These are phyloP conservation scores for Bombus waltoni DNA, from an alignment of 1,140 invertebrate genomes.

Conservation along the genomic window DNA sequence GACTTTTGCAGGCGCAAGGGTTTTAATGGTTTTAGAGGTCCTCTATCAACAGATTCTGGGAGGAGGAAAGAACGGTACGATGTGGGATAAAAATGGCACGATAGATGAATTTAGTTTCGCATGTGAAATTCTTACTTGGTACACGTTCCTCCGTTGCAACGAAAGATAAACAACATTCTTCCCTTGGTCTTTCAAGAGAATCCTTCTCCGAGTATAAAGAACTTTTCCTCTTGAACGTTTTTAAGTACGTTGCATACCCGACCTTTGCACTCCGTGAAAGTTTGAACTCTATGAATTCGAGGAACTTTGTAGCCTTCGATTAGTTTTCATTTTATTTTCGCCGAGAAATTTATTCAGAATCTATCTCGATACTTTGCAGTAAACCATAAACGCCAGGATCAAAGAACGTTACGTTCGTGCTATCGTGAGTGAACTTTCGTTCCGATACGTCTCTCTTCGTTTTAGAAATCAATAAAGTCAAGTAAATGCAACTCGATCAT, in stretches of 20 bases:
- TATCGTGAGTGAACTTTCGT: too few relatives aligned
- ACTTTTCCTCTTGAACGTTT: neutral
- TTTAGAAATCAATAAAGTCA: neutral
- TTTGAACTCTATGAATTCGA: neutral
- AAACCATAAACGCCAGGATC: too few relatives aligned
- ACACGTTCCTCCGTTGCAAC: neutral
- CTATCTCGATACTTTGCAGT: too few relatives aligned
- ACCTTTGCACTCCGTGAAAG: neutral
- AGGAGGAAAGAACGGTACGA: too few relatives aligned
- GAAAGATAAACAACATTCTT: neutral
- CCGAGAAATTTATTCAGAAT: too few relatives aligned
- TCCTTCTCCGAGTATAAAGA: neutral
- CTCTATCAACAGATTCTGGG: neutral
- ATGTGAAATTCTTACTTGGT: neutral
- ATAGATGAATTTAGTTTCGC: neutral
- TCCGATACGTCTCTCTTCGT: neutral
- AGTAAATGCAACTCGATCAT: neutral
- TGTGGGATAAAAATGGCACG: neutral
- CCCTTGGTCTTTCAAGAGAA: neutral
- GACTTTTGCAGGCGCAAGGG: neutral
- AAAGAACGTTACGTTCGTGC: neutral
- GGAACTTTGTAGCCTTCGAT: neutral
- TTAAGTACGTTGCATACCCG: neutral
- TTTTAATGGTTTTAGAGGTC: neutral
- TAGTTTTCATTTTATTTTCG: neutral